Percentiles rank a stretch among this genome's conserved stretches.
Conservation (phyloP, 1,140 invertebrate species). For the Lordiphosa mommai region DNA sequence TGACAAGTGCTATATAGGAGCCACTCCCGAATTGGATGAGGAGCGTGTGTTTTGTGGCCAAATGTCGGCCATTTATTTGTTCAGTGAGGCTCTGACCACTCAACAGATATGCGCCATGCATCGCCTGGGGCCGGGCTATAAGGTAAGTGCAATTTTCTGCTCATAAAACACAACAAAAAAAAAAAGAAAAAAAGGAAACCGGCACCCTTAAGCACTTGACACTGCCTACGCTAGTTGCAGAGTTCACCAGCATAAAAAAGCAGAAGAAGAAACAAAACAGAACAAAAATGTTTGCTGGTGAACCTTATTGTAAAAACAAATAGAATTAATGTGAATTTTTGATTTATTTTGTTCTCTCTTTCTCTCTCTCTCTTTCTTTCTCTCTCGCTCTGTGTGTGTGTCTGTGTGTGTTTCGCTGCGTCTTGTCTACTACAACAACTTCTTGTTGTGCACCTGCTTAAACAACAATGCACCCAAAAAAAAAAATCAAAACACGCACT, state of each 20-base stretch:
- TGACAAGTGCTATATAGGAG: conserved; percentile 99
- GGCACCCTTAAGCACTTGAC: conserved; percentile 12
- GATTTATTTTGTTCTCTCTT: conserved; percentile 32
- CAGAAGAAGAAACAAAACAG: conserved; percentile 2
- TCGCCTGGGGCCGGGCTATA: conserved; percentile 96
- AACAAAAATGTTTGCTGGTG: not conserved
- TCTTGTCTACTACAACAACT: conserved; percentile 5
- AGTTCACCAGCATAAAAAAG: no score
- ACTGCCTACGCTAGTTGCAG: conserved; percentile 25
- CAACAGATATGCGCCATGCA: conserved; percentile 99
- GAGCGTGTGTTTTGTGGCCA: conserved; percentile 99
- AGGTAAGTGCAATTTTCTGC: conserved; percentile 83
- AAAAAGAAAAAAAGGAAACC: no score
- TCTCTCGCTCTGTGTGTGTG: conserved; percentile 7
- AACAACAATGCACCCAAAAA: conserved; percentile 18
- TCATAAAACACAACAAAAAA: not conserved
- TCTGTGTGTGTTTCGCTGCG: conserved; percentile 7
- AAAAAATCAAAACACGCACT: conserved; percentile 11
- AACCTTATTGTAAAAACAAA: conserved; percentile 12
- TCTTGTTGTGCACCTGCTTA: conserved; percentile 17
- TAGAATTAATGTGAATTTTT: conserved; percentile 35
- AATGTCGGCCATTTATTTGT: conserved; percentile 99
- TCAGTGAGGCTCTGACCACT: conserved; percentile 97
- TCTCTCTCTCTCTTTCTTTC: conserved; percentile 15
- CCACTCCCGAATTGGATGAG: conserved; percentile 96